A percentile compares a stretch with the other conserved stretches of the same genome.
Evolutionary conservation across 1,140 invertebrate genomes (phyloP).

Genomic region (Pseudobourletiella spinata): DNA sequence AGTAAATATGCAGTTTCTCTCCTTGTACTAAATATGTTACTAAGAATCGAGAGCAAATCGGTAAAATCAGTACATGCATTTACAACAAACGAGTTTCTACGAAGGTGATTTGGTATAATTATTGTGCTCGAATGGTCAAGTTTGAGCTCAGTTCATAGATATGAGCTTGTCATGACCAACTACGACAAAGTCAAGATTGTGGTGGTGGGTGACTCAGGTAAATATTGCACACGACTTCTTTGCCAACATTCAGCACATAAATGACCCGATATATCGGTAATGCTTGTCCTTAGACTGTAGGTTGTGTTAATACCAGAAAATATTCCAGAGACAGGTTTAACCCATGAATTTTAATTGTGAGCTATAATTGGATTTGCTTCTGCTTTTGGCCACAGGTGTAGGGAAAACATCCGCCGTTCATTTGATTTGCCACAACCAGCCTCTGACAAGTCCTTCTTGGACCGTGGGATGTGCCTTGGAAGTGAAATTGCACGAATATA

Average conservation of each 20-base stretch:
- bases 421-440: slow-evolving; percentile 78
- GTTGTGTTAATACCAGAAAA: background rate
- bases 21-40: too few species aligned
- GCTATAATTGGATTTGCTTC: slow-evolving; percentile 4
- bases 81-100: too few species aligned
- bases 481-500: slow-evolving; percentile 91
- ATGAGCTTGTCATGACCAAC: slow-evolving; percentile 20
- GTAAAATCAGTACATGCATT: too few species aligned
- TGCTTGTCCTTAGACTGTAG: too few species aligned
- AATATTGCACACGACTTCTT: slow-evolving; percentile 17
- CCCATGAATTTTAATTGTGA: background rate
- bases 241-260: too few species aligned
- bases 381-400: slow-evolving; percentile 59
- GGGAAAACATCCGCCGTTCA: slow-evolving; percentile 92
- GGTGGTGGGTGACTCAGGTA: slow-evolving; percentile 86
- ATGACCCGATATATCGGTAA: too few species aligned
- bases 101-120: too few species aligned
- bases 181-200: slow-evolving; percentile 78
- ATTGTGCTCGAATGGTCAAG: too few species aligned
- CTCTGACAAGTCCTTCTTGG: slow-evolving; percentile 75
- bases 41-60: too few species aligned
- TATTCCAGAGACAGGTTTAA: background rate
- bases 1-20: too few species aligned
- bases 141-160: too few species aligned
- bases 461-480: slow-evolving; percentile 92